phyloP scores from a whole-genome alignment of 92 coral and sea anemone species.

The Pocillopora meandrina region DNA sequence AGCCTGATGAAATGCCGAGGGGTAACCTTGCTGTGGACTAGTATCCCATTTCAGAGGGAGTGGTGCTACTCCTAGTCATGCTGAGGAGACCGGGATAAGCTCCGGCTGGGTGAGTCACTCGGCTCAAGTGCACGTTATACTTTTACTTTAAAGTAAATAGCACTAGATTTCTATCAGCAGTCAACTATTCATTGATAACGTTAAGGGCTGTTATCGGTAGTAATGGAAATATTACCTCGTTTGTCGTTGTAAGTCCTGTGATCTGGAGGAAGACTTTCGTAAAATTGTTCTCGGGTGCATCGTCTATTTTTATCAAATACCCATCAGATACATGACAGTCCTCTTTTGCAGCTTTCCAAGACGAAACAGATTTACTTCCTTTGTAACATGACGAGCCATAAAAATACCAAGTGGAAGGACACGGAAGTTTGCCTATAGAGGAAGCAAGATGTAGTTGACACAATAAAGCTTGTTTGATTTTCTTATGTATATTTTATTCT shows the following conservation, averaged over 20 bases:
- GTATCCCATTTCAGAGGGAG: no score
- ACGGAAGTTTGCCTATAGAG: not conserved
- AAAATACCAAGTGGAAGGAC: conserved; percentile 6
- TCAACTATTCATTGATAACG: no score
- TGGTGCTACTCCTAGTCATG: no score
- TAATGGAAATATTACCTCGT: not conserved
- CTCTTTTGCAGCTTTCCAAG: conserved; percentile 53
- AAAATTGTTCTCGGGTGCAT: conserved; percentile 53
- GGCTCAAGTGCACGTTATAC: no score
- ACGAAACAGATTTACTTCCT: not conserved
- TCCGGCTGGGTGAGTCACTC: no score
- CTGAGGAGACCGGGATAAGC: no score
- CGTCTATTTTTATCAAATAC: conserved; percentile 60
- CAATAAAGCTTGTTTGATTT: not conserved
- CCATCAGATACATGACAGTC: conserved; percentile 70
- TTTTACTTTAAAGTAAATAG: no score
- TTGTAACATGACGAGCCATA: conserved; percentile 9
- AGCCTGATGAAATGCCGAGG: no score
- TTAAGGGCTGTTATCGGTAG: not conserved
- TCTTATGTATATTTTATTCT: no score
- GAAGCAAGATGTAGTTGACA: not conserved
- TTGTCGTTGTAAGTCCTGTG: not conserved
- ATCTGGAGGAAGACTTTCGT: not conserved
- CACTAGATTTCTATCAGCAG: no score
- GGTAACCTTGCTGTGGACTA: no score